These are phyloP conservation scores for Philereme transversata DNA, from an alignment of 2,888 invertebrate species.

Conservation along the genomic window DNA sequence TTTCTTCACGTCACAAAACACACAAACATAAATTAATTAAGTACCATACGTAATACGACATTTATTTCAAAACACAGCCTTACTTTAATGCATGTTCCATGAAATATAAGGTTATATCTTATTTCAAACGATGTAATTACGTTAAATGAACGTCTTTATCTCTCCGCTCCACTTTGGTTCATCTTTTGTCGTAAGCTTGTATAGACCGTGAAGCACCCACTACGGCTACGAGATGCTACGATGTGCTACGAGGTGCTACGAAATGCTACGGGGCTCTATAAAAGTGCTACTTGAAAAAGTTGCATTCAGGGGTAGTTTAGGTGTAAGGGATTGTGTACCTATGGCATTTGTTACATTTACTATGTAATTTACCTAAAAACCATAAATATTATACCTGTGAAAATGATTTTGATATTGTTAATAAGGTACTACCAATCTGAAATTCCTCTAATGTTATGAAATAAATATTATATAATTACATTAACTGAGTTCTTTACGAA, in stretches of 20 bases:
- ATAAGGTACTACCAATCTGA: no score
- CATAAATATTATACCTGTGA: no score
- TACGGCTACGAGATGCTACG: slow-evolving; percentile 20
- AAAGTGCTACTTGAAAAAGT: slow-evolving; percentile 13
- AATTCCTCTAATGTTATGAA: no score
- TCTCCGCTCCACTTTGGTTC: slow-evolving; percentile 43
- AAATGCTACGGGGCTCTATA: slow-evolving; percentile 4
- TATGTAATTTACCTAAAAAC: no score
- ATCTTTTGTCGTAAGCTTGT: slow-evolving; percentile 41
- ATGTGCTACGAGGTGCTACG: slow-evolving; percentile 15
- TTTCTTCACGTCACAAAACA: background rate
- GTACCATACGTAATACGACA: slow-evolving; percentile 3
- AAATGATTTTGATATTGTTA: no score
- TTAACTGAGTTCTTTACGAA: no score
- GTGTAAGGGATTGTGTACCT: no score
- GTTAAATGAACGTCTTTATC: slow-evolving; percentile 55
- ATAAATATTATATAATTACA: no score
- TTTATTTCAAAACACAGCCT: slow-evolving; percentile 21
- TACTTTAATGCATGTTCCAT: slow-evolving; percentile 31
- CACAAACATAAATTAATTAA: background rate
- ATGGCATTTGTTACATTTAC: no score
- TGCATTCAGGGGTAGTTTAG: no score
- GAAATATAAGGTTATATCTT: slow-evolving; percentile 37
- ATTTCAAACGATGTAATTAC: slow-evolving; percentile 45
- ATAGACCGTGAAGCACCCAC: slow-evolving; percentile 8